A percentile compares a stretch with the other conserved stretches of the same genome.
Evolutionary conservation across 1,140 invertebrate species (phyloP).

Genomic region (Chironomus striatipennis): DNA sequence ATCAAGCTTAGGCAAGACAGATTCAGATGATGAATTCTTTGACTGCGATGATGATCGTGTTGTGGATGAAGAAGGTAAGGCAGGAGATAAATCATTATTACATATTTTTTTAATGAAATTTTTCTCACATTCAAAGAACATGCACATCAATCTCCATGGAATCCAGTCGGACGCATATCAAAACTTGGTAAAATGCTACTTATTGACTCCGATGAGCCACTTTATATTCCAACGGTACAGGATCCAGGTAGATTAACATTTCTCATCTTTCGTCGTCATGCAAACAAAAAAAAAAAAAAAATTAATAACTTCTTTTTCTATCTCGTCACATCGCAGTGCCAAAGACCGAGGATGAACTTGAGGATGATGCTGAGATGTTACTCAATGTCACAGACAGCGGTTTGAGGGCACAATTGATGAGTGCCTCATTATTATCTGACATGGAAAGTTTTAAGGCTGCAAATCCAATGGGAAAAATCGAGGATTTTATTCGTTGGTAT

Average conservation of each 20-base stretch:
- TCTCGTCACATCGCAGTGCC: constrained; percentile 52
- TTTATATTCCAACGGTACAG: constrained; percentile 87
- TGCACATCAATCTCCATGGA: constrained; percentile 50
- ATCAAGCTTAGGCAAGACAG: constrained; percentile 29
- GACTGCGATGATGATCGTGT: constrained; percentile 62
- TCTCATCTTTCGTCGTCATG: too few species aligned
- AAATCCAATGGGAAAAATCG: constrained; percentile 83
- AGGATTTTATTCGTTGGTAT: constrained; percentile 97
- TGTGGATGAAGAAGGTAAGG: constrained; percentile 40
- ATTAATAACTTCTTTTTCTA: not conserved
- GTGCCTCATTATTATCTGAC: constrained; percentile 87
- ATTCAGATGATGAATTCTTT: constrained; percentile 75
- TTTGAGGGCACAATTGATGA: constrained; percentile 86
- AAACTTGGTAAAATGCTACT: constrained; percentile 59
- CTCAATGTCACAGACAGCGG: constrained; percentile 73
- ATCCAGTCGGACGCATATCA: constrained; percentile 62
- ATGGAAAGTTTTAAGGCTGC: constrained; percentile 99
- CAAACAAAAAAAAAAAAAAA: not conserved
- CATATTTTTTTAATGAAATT: not conserved
- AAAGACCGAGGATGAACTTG: constrained; percentile 93
- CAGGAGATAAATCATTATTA: not conserved
- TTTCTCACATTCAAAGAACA: constrained; percentile 31
- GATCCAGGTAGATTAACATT: constrained; percentile 49
- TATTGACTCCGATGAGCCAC: constrained; percentile 55
- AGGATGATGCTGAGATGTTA: constrained; percentile 87